Base-by-base conservation (phyloP, 2,888 invertebrate genomes). In the Andricus quercusramuli region DNA sequence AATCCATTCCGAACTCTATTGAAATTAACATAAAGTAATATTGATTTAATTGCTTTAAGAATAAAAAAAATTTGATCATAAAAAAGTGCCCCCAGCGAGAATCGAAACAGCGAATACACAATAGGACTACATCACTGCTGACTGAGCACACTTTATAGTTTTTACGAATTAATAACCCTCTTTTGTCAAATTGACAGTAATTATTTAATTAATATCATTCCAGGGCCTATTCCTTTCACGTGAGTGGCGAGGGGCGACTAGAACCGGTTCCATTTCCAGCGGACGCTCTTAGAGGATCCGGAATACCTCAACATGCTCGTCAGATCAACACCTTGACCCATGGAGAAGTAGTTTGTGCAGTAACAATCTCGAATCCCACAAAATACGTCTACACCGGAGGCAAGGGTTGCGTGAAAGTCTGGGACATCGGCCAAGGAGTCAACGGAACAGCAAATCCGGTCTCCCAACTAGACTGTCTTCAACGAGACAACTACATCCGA, bases 311-410 rank as follows among this genome's bases (percentile, higher is more conserved):
- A 78, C 98, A 97, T 90, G 98, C 98, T 68, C 94, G 98, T 20
- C 97, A 97, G 91, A 97, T 98, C 87, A 97, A 97, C 91, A 97
- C 97, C 11, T 93, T 99, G 84, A 97, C 96, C 83, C 99, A 99
- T 93, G 99, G 99, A 11, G 99, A 99, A 93, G 98, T 99, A 66
- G 99, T 99, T 56, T 99, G 99, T 93, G 99, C 99, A 0, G 99
- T 99, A 76, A 99, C 99, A 77, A 96, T 99, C 91, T 97, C 98
- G 80, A 94, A 95, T 91, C 96, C 96, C 82, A 96, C 97, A 83
- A 95, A 97, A 88, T 97, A 97, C 93, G 98, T 99, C 22, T 99
- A 99, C 93, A 99, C 99, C 0, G 99, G 99, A 41, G 99, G 99
- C 84, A 99, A 99, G 93, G 98, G 98, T 80, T 98, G 97, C 93